phyloP scores from a whole-genome alignment of 2,113 vertebrate genomes.

The Motacilla alba region DNA sequence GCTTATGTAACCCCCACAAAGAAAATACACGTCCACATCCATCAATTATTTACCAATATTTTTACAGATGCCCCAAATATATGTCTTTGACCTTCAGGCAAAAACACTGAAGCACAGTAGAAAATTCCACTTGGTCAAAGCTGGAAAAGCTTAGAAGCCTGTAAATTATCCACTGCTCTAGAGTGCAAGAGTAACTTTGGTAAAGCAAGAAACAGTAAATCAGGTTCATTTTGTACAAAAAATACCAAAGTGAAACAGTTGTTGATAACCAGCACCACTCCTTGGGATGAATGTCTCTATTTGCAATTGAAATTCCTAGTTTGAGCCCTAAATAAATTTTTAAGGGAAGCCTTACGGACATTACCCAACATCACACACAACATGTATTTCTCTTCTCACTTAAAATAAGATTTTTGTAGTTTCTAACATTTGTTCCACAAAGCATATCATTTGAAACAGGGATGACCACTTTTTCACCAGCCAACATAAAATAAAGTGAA shows the following conservation, averaged over 20 bases:
- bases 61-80: constrained; percentile 5
- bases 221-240: not conserved
- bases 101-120: not conserved
- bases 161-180: not conserved
- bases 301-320: not conserved
- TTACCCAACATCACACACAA: not conserved
- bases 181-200: not conserved
- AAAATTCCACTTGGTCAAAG: constrained; percentile 18
- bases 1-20: not conserved
- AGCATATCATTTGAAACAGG: not conserved
- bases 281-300: not conserved
- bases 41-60: constrained; percentile 33
- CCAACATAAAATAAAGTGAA: not conserved
- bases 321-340: not conserved
- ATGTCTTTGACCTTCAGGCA: constrained; percentile 26
- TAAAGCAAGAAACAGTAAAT: not conserved
- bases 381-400: not conserved
- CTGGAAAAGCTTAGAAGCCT: not conserved
- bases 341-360: not conserved
- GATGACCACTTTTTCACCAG: not conserved
- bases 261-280: not conserved
- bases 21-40: constrained; percentile 1
- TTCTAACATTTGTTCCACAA: not conserved
- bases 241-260: not conserved
- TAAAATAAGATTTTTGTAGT: not conserved